Conservation (phyloP, 2,113 vertebrate genomes). For the Crotalus horridus region DNA sequence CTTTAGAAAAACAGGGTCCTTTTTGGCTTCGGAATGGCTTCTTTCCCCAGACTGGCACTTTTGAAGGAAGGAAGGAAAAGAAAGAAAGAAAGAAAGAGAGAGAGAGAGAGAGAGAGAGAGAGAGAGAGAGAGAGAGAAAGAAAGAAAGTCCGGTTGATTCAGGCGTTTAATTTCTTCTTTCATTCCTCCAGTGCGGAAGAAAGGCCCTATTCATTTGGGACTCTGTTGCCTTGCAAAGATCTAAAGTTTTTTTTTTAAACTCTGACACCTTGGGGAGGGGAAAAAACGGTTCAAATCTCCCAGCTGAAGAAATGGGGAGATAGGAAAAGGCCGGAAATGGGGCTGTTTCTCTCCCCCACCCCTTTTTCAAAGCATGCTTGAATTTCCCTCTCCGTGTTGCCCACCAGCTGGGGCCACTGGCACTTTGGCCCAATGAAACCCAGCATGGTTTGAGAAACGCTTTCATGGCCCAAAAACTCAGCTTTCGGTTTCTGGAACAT, state of each 20-base stretch:
- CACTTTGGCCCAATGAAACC: neutral
- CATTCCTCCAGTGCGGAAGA: neutral
- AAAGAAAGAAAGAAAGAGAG: neutral
- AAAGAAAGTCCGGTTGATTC: neutral
- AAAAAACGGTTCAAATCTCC: neutral
- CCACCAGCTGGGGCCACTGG: neutral
- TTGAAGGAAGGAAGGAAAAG: neutral
- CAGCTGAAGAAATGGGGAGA: neutral
- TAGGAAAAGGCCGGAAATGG: neutral
- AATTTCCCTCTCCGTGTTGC: neutral
- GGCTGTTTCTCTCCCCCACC: neutral
- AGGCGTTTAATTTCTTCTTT: neutral
- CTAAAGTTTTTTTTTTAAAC: neutral
- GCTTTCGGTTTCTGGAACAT: neutral
- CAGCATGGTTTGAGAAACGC: neutral
- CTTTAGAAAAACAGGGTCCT: neutral
- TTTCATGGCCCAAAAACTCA: neutral
- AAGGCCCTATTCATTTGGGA: neutral
- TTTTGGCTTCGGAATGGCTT: neutral
- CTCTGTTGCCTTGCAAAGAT: neutral
- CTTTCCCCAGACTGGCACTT: neutral
- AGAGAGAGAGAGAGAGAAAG: neutral
- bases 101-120: too few species aligned
- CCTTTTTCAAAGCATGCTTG: neutral
- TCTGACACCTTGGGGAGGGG: neutral